Evolutionary conservation across 2,888 invertebrate species (phyloP).

Genomic region (Oxyscelio sp.): DNA sequence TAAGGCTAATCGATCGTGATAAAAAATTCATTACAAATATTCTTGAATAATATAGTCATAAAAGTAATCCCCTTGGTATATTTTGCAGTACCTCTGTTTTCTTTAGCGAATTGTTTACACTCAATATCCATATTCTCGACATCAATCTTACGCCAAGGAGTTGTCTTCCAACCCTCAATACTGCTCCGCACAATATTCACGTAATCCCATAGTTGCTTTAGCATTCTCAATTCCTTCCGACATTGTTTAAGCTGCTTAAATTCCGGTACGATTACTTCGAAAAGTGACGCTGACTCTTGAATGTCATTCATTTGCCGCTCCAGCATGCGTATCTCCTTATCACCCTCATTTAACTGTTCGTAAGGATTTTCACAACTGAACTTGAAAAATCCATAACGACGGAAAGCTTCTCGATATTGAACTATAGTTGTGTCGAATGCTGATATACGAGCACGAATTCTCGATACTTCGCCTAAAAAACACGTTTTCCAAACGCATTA

Average conservation of each 20-base stretch:
- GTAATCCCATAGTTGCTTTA: conserved; percentile 99
- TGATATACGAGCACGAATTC: conserved; percentile 95
- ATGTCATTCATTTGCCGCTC: conserved; percentile 96
- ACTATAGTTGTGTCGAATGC: conserved; percentile 95
- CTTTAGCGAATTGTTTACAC: conserved; percentile 99
- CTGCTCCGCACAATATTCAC: conserved; percentile 96
- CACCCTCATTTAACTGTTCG: conserved; percentile 93
- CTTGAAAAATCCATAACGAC: conserved; percentile 93
- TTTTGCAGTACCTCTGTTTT: conserved; percentile 91
- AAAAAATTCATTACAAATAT: conserved; percentile 20
- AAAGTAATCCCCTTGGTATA: no score
- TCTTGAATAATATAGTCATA: no score
- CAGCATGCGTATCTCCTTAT: conserved; percentile 93
- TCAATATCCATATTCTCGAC: conserved; percentile 99
- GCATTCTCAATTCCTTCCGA: conserved; percentile 95
- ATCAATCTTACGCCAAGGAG: conserved; percentile 98
- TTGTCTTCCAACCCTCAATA: conserved; percentile 99
- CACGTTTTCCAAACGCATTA: no score
- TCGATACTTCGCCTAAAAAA: conserved; percentile 93
- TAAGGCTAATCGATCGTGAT: conserved; percentile 89
- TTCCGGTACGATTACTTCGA: conserved; percentile 98
- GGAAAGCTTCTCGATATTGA: conserved; percentile 96
- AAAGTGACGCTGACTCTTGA: conserved; percentile 96
- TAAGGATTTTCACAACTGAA: conserved; percentile 94
- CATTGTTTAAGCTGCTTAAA: conserved; percentile 97